Conservation (phyloP, 2,113 vertebrate species). For the Labeo catla region DNA sequence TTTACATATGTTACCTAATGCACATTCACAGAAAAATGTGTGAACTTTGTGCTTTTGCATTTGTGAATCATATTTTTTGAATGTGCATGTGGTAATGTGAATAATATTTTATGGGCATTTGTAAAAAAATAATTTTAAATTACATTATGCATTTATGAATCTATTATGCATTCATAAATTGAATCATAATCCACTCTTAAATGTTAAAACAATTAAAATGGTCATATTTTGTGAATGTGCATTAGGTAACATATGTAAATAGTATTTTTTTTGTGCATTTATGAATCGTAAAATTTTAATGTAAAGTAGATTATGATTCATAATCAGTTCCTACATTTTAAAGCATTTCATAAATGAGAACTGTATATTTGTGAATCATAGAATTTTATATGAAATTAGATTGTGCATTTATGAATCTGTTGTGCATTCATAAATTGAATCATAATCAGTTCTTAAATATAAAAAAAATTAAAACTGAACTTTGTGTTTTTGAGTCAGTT, state of each 20-base stretch:
- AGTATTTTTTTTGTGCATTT: background rate
- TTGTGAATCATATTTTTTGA: constrained; percentile 26
- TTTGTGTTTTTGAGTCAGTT: background rate
- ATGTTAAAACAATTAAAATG: background rate
- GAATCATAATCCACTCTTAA: background rate
- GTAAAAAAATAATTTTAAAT: background rate
- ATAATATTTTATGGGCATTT: constrained; percentile 33
- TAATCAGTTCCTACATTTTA: background rate
- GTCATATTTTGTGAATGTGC: background rate
- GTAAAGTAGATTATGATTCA: background rate
- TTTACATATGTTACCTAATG: background rate
- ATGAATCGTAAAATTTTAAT: background rate
- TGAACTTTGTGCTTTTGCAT: constrained; percentile 9
- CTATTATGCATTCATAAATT: background rate
- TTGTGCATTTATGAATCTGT: background rate
- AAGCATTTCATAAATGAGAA: background rate
- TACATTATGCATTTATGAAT: background rate
- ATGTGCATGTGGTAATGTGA: constrained; percentile 22
- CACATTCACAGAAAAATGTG: background rate
- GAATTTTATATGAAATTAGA: background rate
- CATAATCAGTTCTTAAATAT: background rate
- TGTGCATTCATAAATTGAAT: background rate
- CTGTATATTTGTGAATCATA: constrained; percentile 19
- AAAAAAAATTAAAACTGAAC: background rate
- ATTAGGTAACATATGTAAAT: background rate